Base-by-base conservation (phyloP, 1,140 invertebrate genomes). In the Heliconius nattereri region DNA sequence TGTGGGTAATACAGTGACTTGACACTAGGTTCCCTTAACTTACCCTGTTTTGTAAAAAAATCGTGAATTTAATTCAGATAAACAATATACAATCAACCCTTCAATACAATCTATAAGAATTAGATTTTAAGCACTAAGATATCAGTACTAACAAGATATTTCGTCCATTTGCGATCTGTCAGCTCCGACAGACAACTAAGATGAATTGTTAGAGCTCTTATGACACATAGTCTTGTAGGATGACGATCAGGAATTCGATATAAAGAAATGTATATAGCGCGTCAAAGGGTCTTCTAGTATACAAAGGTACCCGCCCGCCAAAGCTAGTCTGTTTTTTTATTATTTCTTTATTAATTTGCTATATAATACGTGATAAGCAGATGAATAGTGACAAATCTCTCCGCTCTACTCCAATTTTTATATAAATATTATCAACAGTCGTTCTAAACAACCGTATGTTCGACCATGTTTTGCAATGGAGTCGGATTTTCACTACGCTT, bases 111-210 rank as follows among this genome's bases (percentile, higher is more conserved):
- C 9, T 13, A 11, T 26, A 66, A 16, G 60, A 66, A 66, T 66
- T 26, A 26, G 26, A 11, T 29, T 29, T 66, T 16, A 66, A 74
- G 37, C 78, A 57, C 37, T 73, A 73, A 74, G 52, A 78, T 54
- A n/a, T 70, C 72, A 75, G 73, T 75, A 29, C 73, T 75, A 75
- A 70, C 26, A 45, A 49, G 77, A 73, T 73, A 60, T 78, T 78
- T 52, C 71, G 77, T 73, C 77, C 77, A 78, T 78, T 78, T 73
- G 77, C 57, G 66, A 72, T 71, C 76, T 72, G 76, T 78, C 76
- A 77, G 76, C 52, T 32, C 29, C 52, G 76, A 77, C 70, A 70
- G 71, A 73, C 52, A 78, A 78, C 76, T 78, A 78, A 78, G 71
- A 78, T 40, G 76, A 72, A 78, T 78, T 72, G 76, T 37, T 45